phyloP scores from a whole-genome alignment of 2,797 vertebrate genomes.

The Hyperoplus immaculatus region DNA sequence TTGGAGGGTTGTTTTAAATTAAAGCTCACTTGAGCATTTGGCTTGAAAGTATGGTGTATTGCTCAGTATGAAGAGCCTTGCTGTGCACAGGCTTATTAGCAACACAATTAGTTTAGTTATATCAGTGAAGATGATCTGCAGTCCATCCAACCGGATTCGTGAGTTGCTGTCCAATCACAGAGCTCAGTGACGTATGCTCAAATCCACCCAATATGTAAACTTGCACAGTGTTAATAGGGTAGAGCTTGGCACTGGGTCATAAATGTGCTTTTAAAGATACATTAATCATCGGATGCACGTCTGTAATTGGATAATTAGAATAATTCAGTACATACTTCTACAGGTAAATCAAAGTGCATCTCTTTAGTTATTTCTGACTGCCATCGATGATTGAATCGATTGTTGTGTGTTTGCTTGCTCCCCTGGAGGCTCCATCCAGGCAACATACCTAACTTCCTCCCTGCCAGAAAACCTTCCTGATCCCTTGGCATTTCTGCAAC shows the following conservation, averaged over 20 bases:
- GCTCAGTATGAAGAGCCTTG: background rate
- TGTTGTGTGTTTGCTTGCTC: slow-evolving; percentile 46
- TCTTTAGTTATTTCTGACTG: slow-evolving; percentile 49
- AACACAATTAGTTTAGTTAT: background rate
- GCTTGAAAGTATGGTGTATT: background rate
- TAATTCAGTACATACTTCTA: slow-evolving; percentile 32
- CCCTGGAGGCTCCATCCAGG: slow-evolving; percentile 71
- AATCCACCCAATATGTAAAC: slow-evolving; percentile 6
- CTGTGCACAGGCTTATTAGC: background rate
- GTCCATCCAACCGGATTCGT: slow-evolving; percentile 5
- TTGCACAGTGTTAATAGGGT: background rate
- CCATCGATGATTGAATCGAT: slow-evolving; percentile 67
- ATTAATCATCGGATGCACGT: slow-evolving; percentile 9
- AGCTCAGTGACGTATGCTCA: background rate
- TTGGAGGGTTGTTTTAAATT: background rate
- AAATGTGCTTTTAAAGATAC: slow-evolving; percentile 4
- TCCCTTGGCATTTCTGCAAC: slow-evolving; percentile 55
- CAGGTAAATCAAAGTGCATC: slow-evolving; percentile 54
- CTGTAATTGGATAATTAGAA: slow-evolving; percentile 56
- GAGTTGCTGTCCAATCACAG: background rate
- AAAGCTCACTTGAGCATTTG: background rate
- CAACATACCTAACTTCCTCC: slow-evolving; percentile 67
- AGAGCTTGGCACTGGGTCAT: background rate
- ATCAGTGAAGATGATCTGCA: background rate
- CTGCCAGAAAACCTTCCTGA: slow-evolving; percentile 48